phyloP scores from a whole-genome alignment of 2,113 vertebrate genomes.

The Clarias gariepinus region DNA sequence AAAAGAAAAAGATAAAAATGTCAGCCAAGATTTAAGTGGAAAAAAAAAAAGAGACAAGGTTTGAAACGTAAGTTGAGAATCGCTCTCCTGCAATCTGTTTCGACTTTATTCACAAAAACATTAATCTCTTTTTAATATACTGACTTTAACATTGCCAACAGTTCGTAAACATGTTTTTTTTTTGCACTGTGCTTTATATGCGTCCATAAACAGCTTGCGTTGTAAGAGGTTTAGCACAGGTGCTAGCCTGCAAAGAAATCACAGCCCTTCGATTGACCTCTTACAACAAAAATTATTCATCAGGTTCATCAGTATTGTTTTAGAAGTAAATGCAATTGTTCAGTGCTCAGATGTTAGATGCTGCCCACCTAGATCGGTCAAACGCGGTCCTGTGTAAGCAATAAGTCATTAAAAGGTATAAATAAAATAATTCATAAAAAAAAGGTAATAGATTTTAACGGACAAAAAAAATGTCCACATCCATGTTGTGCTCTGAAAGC shows the following conservation, averaged over 20 bases:
- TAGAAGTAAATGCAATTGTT: background rate
- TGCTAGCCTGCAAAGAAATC: background rate
- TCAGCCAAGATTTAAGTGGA: conserved; percentile 50
- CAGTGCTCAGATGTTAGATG: background rate
- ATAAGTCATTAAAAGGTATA: conserved; percentile 2
- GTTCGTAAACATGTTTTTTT: conserved; percentile 21
- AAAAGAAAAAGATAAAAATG: conserved; percentile 5
- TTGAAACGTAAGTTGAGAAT: conserved; percentile 40
- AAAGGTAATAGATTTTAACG: conserved; percentile 66
- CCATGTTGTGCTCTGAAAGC: conserved; percentile 80
- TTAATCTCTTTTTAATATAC: background rate
- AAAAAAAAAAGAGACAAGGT: background rate
- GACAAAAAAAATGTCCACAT: conserved; percentile 68
- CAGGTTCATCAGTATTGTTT: background rate
- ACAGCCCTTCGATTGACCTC: background rate
- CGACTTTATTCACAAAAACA: background rate
- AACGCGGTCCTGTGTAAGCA: background rate
- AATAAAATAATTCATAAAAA: conserved; percentile 64
- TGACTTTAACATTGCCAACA: conserved; percentile 11
- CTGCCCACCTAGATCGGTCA: background rate
- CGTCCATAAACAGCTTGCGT: background rate
- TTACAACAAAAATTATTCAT: background rate
- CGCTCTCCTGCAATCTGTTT: conserved; percentile 28
- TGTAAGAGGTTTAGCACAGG: background rate
- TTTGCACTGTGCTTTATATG: background rate